Evolutionary conservation across 2,888 invertebrate genomes (phyloP), one percentile per base, ranked within the genome.

Genomic region (Xestobium rufovillosum): DNA sequence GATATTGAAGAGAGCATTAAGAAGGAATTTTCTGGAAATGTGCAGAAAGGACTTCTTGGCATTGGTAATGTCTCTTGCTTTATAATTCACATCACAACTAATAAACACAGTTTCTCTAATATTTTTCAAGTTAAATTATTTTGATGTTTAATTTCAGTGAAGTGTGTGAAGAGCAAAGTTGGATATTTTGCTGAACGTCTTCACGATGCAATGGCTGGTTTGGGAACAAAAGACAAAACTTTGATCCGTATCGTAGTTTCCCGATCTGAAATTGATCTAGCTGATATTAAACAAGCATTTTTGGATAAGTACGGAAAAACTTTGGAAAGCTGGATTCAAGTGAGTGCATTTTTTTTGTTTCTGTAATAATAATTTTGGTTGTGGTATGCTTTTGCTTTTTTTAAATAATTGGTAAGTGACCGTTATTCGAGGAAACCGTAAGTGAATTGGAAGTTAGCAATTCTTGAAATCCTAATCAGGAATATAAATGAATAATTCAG

Each of bases 101-200:
- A 10, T 11, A 11, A 9, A 32, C 13, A 36, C 4, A 11, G n/a
- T 19, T 36, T 15, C 11, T 16, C 12, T 36, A 31, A 4, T 28
- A 15, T 2, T 31, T 12, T 34, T 34, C 31, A n/a, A 8, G 10
- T 8, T 31, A 15, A 8, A 19, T 11, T 14, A 16, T 14, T 14
- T 15, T 14, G 8, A 16, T 23, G 29, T 35, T 39, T 51, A 43
- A 42, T 61, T 70, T 39, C 63, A 88, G 88, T 85, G 6, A 86
- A 86, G 68, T 87, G 87, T 65, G 87, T 88, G 16, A 87, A 85
- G 67, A 89, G 89, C 62, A 86, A 88, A 66, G 85, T 89, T 31
- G 85, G 83, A 31, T 94, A 85, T 71, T 94, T 92, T 64, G 92
- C 94, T 25, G 88, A 90, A 64, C 80, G 90, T 51, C 73, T 95